Base-by-base conservation (phyloP, 2,888 invertebrate species). In the Hirtodrosophila cameraria region DNA sequence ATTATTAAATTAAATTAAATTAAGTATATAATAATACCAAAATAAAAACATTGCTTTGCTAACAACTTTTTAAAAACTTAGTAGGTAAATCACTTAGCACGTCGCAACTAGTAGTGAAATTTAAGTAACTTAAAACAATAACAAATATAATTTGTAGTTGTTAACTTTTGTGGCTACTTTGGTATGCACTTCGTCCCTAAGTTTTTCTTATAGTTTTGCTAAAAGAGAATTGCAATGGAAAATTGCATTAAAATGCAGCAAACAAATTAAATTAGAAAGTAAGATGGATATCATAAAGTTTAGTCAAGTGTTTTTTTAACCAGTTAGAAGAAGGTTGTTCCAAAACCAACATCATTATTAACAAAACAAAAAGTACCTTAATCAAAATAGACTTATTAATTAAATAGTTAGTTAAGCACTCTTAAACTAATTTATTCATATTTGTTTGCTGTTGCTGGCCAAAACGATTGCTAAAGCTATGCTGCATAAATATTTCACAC, bases 191-290 rank as follows among this genome's bases (percentile, higher is more conserved):
- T 52, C 30, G 28, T 27, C 20, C 13, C 28, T 12, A 18, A 36
- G n/a, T 23, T n/a, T 63, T 54, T 33, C 20, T 16, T 20, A 35
- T 33, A 35, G 57, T 46, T 52, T 57, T 36, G 15, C 25, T 27
- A 9, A 1, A 27, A 30, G 31, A 27, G 46, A 45, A 41, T 42
- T 45, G 11, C 16, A 28, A 33, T 38, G 23, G 12, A 42, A 58
- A 63, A 38, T 48, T 38, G 45, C 48, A 65, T 61, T 61, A 8
- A 65, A 65, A 55, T 58, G 49, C 62, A 13, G 31, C 50, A 38
- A 27, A 53, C 41, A 59, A 80, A 61, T 58, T 52, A 53, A 65
- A 62, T 60, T 73, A 39, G 55, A 25, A 5, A n/a, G n/a, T n/a
- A n/a, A n/a, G n/a, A n/a, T n/a, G n/a, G n/a, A n/a, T n/a, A n/a